A percentile compares a stretch with the other conserved stretches of the same genome.
Conservation (phyloP, 2,888 invertebrate species). For the Ernsta delagoae region DNA sequence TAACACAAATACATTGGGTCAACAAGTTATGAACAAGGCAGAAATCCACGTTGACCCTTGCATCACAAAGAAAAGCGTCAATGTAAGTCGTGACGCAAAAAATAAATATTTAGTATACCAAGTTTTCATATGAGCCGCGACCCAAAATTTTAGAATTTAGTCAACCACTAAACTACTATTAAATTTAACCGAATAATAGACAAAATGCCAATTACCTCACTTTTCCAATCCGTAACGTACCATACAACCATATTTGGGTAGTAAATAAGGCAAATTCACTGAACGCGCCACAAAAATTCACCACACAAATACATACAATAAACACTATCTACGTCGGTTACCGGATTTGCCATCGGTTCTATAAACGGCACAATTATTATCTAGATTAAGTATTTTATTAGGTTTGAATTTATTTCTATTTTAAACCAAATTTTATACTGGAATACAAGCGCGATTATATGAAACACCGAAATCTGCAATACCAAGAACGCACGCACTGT, state of each 20-base stretch:
- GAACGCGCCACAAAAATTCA: not conserved
- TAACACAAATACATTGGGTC: too few relatives aligned
- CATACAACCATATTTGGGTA: slow-evolving; percentile 61
- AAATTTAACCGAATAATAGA: too few relatives aligned
- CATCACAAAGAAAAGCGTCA: not conserved
- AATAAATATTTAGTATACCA: not conserved
- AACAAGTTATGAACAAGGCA: too few relatives aligned
- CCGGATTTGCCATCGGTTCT: slow-evolving; percentile 10
- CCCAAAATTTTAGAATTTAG: not conserved
- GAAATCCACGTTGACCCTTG: too few relatives aligned
- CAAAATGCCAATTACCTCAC: slow-evolving; percentile 51
- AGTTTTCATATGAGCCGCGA: not conserved
- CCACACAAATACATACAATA: not conserved
- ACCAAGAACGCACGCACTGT: not conserved
- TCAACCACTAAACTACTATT: too few relatives aligned
- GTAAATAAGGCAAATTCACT: not conserved
- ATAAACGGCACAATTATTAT: slow-evolving; percentile 5
- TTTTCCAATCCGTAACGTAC: slow-evolving; percentile 55
- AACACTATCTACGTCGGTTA: not conserved
- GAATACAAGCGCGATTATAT: not conserved
- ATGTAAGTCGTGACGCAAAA: not conserved
- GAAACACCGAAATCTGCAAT: too few relatives aligned
- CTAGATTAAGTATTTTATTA: not conserved
- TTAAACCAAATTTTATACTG: too few relatives aligned
- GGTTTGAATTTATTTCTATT: not conserved